Evolutionary conservation across 2,113 vertebrate species (phyloP).

Genomic region (Hyperopisus bebe): DNA sequence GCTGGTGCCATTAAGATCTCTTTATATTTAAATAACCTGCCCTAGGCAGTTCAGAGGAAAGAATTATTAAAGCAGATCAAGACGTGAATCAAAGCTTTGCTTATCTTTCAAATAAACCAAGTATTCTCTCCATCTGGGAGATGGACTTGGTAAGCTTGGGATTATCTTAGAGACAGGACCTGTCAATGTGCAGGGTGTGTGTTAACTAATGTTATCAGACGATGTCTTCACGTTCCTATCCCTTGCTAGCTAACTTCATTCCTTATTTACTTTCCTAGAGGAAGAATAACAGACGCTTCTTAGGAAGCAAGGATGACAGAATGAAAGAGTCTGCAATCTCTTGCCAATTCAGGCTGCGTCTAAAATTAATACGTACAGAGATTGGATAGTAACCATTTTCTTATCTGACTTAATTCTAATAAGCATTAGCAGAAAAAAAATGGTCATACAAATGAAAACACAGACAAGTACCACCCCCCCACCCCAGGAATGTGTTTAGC

Average conservation of each 20-base stretch:
- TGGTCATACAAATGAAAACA: neutral
- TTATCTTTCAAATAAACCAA: constrained; percentile 49
- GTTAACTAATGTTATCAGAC: neutral
- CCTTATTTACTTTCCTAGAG: neutral
- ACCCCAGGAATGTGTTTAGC: neutral
- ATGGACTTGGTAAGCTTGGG: constrained; percentile 40
- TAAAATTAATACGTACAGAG: constrained; percentile 1
- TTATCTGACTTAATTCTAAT: constrained; percentile 19
- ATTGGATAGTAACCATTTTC: neutral
- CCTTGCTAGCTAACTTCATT: neutral
- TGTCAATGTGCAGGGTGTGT: constrained; percentile 27
- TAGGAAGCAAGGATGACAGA: constrained; percentile 13
- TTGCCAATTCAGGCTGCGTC: constrained; percentile 8
- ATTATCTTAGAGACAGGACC: constrained; percentile 51
- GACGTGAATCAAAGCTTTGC: constrained; percentile 40
- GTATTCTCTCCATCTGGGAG: constrained; percentile 53
- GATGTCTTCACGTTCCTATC: neutral
- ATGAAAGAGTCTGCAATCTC: neutral
- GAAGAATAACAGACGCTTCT: neutral
- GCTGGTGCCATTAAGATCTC: neutral
- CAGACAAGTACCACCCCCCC: neutral
- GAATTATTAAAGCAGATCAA: constrained; percentile 50
- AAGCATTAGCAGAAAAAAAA: neutral
- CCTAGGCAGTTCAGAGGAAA: constrained; percentile 25
- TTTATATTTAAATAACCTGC: constrained; percentile 5